Conservation (phyloP, 1,140 invertebrate genomes). For the Lordiphosa collinella region DNA sequence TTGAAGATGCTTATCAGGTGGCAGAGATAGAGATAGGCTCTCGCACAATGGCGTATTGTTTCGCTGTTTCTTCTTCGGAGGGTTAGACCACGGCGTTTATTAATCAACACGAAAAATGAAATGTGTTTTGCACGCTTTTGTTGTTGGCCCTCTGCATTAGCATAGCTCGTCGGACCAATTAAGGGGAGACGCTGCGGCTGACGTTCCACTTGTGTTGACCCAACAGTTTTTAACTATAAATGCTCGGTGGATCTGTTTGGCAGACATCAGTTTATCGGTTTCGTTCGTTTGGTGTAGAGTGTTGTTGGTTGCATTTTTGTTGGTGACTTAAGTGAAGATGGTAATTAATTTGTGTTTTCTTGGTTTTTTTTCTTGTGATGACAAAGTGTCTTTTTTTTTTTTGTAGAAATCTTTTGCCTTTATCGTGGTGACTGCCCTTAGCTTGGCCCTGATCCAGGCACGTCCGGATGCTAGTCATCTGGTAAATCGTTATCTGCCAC, state of each 20-base stretch:
- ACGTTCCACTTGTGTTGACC: slow-evolving; percentile 28
- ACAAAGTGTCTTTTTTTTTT: neutral
- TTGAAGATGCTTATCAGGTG: no score
- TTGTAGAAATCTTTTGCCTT: slow-evolving; percentile 44
- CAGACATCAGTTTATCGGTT: slow-evolving; percentile 59
- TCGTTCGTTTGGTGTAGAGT: slow-evolving; percentile 55
- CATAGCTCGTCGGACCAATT: slow-evolving; percentile 30
- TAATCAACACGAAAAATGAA: slow-evolving; percentile 51
- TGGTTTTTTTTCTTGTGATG: slow-evolving; percentile 3
- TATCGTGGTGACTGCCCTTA: slow-evolving; percentile 22
- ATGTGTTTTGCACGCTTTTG: slow-evolving; percentile 67
- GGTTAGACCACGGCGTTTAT: slow-evolving; percentile 40
- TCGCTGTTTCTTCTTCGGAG: neutral
- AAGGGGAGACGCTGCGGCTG: slow-evolving; percentile 13
- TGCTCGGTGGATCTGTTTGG: slow-evolving; percentile 24
- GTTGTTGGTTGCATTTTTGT: slow-evolving; percentile 30
- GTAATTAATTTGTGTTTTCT: slow-evolving; percentile 40
- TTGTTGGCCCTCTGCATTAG: slow-evolving; percentile 56
- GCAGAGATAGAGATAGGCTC: neutral
- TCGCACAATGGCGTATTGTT: neutral
- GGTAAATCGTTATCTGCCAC: slow-evolving; percentile 37
- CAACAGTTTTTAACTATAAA: slow-evolving; percentile 49
- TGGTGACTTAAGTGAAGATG: slow-evolving; percentile 55
- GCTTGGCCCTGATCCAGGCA: slow-evolving; percentile 30
- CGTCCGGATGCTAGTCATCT: slow-evolving; percentile 27